Evolutionary conservation across 2,113 vertebrate species (phyloP).

Genomic region (Gymnogyps californianus): DNA sequence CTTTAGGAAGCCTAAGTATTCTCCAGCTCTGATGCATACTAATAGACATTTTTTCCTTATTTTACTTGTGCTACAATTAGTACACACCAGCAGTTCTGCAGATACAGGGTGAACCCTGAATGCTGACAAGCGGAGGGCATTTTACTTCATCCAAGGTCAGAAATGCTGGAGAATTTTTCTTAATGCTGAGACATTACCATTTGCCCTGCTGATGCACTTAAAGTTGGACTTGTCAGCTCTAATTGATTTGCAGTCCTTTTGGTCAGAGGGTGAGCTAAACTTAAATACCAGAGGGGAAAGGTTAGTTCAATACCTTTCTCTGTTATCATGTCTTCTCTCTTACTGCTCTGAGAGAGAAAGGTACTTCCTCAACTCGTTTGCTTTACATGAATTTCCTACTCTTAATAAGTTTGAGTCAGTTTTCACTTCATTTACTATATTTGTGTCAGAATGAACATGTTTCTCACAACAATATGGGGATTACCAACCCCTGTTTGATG

Average conservation of each 20-base stretch:
- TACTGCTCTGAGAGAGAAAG: background rate
- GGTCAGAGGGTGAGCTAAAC: conserved; percentile 10
- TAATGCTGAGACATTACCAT: background rate
- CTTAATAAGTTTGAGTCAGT: background rate
- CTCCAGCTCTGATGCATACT: background rate
- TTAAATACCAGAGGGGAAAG: background rate
- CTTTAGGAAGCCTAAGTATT: background rate
- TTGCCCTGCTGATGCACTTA: background rate
- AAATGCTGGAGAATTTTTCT: background rate
- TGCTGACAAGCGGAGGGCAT: background rate
- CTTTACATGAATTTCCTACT: background rate
- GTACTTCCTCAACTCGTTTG: background rate
- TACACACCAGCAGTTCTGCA: background rate
- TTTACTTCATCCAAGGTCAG: conserved; percentile 19
- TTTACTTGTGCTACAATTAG: background rate
- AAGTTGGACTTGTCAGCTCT: background rate
- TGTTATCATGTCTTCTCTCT: background rate
- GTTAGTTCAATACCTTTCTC: background rate
- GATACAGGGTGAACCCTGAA: background rate
- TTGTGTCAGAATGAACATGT: background rate
- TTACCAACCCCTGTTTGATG: background rate
- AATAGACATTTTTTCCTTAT: background rate
- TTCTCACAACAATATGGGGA: background rate
- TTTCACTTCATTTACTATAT: background rate
- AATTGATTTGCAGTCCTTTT: conserved; percentile 34